Conservation (phyloP, 2,113 vertebrate genomes). For the Eleginops maclovinus region DNA sequence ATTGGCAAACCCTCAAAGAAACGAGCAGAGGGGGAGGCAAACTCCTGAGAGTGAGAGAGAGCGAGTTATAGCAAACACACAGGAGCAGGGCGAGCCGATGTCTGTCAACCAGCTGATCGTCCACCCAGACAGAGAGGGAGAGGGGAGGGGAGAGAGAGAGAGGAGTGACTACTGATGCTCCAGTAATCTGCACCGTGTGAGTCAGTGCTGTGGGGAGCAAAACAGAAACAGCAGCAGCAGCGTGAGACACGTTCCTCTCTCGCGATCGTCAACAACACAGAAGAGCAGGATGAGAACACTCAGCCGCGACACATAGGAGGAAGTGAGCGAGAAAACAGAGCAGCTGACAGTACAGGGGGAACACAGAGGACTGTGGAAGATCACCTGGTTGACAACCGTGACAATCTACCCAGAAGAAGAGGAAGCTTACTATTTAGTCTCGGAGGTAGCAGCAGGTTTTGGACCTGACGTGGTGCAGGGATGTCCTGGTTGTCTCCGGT, state of each 20-base stretch:
- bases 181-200: conserved; percentile 72
- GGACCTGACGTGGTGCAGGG: conserved; percentile 45
- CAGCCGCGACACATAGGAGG: conserved; percentile 52
- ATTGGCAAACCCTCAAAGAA: conserved; percentile 61
- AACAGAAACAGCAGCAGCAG: conserved; percentile 49
- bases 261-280: conserved; percentile 56
- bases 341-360: conserved; percentile 1
- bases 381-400: background rate
- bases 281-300: conserved; percentile 61
- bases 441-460: conserved; percentile 22
- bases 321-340: conserved; percentile 52
- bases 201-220: conserved; percentile 61
- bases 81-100: conserved; percentile 66
- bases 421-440: conserved; percentile 35
- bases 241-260: conserved; percentile 50
- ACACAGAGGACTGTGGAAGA: background rate
- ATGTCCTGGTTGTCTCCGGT: conserved; percentile 97
- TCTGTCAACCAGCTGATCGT: conserved; percentile 83
- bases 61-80: conserved; percentile 74
- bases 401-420: conserved; percentile 14
- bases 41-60: conserved; percentile 61
- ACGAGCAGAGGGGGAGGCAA: conserved; percentile 35
- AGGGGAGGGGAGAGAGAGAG: conserved; percentile 62
- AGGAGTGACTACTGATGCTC: conserved; percentile 80
- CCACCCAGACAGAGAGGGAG: conserved; percentile 66